These are phyloP conservation scores for Elymnias hypermnestra DNA, from an alignment of 1,140 invertebrate genomes.

Conservation along the genomic window DNA sequence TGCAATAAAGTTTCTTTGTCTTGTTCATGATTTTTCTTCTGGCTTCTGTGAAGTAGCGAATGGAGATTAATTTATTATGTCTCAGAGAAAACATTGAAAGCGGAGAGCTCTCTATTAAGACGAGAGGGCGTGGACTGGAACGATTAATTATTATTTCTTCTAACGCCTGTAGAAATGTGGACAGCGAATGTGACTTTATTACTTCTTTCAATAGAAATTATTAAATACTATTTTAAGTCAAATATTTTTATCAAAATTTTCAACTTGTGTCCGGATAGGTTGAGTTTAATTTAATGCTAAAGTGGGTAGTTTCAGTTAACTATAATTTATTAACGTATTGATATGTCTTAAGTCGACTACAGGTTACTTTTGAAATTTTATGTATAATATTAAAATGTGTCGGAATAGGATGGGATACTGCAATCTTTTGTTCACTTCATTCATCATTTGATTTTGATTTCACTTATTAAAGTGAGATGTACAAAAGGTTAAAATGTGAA, in stretches of 20 bases:
- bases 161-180: conserved; percentile 44
- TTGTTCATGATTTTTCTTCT: conserved; percentile 14
- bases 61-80: conserved; percentile 71
- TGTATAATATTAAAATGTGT: too few species aligned
- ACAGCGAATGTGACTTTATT: conserved; percentile 29
- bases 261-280: too few species aligned
- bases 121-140: conserved; percentile 48
- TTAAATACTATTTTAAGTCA: neutral
- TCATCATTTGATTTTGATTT: too few species aligned
- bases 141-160: conserved; percentile 72
- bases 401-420: too few species aligned
- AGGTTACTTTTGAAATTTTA: too few species aligned
- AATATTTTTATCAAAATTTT: neutral
- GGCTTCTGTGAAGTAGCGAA: conserved; percentile 36
- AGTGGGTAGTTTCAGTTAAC: too few species aligned
- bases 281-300: too few species aligned
- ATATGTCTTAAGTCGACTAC: too few species aligned
- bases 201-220: conserved; percentile 28
- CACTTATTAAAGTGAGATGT: too few species aligned
- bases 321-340: too few species aligned
- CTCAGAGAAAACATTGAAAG: conserved; percentile 62
- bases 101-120: conserved; percentile 67
- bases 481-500: too few species aligned
- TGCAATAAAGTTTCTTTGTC: conserved; percentile 13
- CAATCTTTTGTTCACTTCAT: too few species aligned